Conservation (phyloP, 2,888 invertebrate genomes). For the Metacarcinus magister region DNA sequence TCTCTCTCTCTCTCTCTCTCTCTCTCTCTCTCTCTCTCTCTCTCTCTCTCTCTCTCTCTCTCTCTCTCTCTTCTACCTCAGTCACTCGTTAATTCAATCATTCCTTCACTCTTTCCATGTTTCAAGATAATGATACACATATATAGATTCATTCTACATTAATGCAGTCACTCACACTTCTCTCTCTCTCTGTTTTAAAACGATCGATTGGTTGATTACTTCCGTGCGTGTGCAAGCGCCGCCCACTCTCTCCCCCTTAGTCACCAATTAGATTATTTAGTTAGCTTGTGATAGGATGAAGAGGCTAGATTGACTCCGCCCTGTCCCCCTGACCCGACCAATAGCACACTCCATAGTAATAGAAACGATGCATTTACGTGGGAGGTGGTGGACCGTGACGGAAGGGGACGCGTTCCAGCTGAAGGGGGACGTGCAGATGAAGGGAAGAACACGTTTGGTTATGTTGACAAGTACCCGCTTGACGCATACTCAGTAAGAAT, state of each 20-base stretch:
- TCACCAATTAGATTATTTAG: slow-evolving; percentile 3
- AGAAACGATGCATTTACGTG: background rate
- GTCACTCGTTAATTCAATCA: background rate
- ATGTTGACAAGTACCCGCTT: too few species aligned
- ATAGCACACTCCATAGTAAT: background rate
- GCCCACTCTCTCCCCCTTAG: background rate
- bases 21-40: slow-evolving; percentile 26
- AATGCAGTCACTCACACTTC: background rate
- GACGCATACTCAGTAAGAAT: too few species aligned
- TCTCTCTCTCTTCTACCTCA: background rate
- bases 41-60: background rate
- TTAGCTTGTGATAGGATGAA: background rate
- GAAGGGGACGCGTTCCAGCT: background rate
- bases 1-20: slow-evolving; percentile 26
- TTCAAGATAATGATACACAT: background rate
- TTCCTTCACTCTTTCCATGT: background rate
- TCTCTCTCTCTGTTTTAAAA: background rate
- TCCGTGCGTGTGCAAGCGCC: background rate
- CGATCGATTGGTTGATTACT: background rate
- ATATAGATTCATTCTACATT: background rate
- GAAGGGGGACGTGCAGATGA: background rate
- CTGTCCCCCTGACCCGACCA: background rate
- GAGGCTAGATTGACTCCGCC: background rate
- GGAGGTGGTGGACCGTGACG: background rate
- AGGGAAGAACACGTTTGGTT: background rate